Evolutionary conservation across 1,140 invertebrate genomes (phyloP), one percentile per base, ranked within the genome.

Genomic region (Maniola jurtina): DNA sequence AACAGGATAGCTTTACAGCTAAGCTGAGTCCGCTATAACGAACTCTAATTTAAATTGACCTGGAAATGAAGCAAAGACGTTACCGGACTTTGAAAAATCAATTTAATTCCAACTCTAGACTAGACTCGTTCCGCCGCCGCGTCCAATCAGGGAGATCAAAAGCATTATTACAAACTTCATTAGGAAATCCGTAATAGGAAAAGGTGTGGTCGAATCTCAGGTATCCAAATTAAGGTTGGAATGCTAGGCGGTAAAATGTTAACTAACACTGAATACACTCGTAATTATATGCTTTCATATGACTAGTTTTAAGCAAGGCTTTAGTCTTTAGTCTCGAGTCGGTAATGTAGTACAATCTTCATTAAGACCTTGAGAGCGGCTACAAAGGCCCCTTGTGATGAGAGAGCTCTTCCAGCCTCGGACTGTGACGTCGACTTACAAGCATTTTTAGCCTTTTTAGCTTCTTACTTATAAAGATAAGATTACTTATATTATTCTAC

Each of bases 161-260:
- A 62, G 36, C 42, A 1, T 38, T 34, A 40, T 54, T 54, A 54
- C 35, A 7, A n/a, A 40, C 14, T 14, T 36, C 50, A 54, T 45
- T 45, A 45, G 42, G 13, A 45, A 45, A 45, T n/a, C 42, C 42
- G 42, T 45, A 45, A 62, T 54, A 52, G 47, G 36, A 62, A 62
- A 62, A 38, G 60, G 60, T 62, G 60, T 48, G 60, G 60, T 52
- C 48, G 47, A 62, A 62, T 54, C 35, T 15, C 48, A 40, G 10
- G 13, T 59, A 35, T 14, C 45, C 48, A 62, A 62, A 68, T 55
- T 60, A 45, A 62, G 42, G 45, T 62, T 42, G 14, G 42, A 50
- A 58, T 62, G 16, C 25, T 25, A 25, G 4, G 4, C 25, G 25
- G 25, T 25, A 25, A 25, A 25, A 25, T 25, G 4, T 4, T 25